Evolutionary conservation across 2,888 invertebrate species (phyloP).

Genomic region (Drosophila atripex): DNA sequence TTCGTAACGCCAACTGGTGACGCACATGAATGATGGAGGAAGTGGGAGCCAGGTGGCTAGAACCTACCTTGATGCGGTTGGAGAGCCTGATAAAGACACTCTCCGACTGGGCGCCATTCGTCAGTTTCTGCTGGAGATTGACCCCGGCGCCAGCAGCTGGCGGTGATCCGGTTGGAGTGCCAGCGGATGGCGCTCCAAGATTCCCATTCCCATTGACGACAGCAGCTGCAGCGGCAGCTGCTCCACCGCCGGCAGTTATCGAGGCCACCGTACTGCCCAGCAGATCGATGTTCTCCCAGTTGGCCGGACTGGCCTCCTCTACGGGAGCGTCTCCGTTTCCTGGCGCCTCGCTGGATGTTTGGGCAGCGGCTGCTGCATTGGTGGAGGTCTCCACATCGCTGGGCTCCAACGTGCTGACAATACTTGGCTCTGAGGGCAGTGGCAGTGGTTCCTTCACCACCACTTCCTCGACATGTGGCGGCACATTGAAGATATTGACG

Average conservation of each 20-base stretch:
- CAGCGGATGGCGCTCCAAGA: slow-evolving; percentile 20
- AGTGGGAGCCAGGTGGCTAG: not conserved
- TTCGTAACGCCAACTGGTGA: slow-evolving; percentile 34
- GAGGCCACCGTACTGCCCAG: slow-evolving; percentile 75
- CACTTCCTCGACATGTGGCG: slow-evolving; percentile 36
- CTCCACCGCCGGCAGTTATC: slow-evolving; percentile 56
- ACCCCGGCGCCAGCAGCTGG: slow-evolving; percentile 34
- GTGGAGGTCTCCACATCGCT: slow-evolving; percentile 32
- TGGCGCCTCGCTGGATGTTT: slow-evolving; percentile 20
- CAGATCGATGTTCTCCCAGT: slow-evolving; percentile 82
- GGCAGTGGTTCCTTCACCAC: slow-evolving; percentile 38
- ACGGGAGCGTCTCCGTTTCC: slow-evolving; percentile 41
- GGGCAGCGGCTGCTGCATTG: slow-evolving; percentile 27
- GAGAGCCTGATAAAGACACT: slow-evolving; percentile 97
- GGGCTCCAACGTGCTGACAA: slow-evolving; percentile 14
- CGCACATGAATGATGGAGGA: slow-evolving; percentile 18
- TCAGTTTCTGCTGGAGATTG: slow-evolving; percentile 77
- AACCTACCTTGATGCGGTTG: slow-evolving; percentile 94
- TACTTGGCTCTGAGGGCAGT: slow-evolving; percentile 9
- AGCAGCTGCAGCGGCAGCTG: slow-evolving; percentile 59
- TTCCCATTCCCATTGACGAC: slow-evolving; percentile 67
- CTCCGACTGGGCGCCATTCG: slow-evolving; percentile 89
- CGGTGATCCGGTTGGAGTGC: slow-evolving; percentile 6
- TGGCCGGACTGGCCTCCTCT: slow-evolving; percentile 57
- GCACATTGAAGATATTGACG: slow-evolving; percentile 67